Evolutionary conservation across 37 sponge, comb jelly and placozoan species (phyloP).

Genomic region (Aphrocallistes beatrix): DNA sequence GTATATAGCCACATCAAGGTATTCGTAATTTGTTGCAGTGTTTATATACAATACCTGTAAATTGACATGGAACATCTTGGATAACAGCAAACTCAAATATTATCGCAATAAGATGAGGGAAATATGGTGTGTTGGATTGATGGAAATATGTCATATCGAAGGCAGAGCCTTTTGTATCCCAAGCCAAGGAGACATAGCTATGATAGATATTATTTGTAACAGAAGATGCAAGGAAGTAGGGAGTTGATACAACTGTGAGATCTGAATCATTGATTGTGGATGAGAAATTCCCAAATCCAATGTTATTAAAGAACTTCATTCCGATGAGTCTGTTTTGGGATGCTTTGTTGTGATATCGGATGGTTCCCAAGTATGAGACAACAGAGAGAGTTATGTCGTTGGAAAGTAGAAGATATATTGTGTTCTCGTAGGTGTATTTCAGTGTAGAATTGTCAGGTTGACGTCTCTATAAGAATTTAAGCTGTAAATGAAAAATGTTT

Average conservation of each 20-base stretch:
- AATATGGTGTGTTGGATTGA: not conserved
- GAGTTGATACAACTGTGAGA: not conserved
- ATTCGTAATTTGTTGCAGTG: not conserved
- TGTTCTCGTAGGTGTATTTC: not conserved
- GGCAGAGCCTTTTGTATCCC: not conserved
- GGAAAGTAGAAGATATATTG: not conserved
- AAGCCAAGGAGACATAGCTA: not conserved
- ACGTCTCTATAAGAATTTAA: not conserved
- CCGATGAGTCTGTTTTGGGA: not conserved
- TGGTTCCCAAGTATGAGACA: not conserved
- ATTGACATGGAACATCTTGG: not conserved
- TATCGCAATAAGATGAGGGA: not conserved
- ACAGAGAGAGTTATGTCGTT: not conserved
- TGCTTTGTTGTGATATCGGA: not conserved
- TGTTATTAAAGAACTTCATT: not conserved
- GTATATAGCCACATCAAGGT: not conserved
- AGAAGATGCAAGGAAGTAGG: not conserved
- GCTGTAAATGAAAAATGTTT: no score
- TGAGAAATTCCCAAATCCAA: constrained; percentile 9
- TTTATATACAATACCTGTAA: not conserved
- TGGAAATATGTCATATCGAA: not conserved
- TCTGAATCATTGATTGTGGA: not conserved
- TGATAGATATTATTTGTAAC: not conserved
- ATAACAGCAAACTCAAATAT: not conserved
- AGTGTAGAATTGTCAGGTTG: not conserved